Evolutionary conservation across 2,113 vertebrate species (phyloP).

Genomic region (Oryzias celebensis): DNA sequence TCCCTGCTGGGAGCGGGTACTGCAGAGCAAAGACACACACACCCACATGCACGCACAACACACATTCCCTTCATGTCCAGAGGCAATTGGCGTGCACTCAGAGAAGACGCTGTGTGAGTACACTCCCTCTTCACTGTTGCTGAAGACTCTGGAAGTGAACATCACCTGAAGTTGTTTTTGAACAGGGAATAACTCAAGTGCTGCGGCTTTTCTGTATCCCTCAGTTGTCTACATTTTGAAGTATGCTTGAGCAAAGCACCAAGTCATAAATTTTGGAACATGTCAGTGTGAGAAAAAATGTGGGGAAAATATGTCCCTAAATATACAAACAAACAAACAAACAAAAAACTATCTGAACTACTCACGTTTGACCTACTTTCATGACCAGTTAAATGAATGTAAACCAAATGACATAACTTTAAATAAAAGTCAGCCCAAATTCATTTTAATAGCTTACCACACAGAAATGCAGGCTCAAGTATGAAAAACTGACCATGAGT

Average conservation of each 20-base stretch:
- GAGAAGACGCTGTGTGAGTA: not conserved
- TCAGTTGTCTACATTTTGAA: not conserved
- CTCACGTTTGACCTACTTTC: not conserved
- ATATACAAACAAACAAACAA: not conserved
- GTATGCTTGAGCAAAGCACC: not conserved
- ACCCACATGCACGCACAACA: not conserved
- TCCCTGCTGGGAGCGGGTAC: conserved; percentile 8
- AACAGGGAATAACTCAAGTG: not conserved
- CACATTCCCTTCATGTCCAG: not conserved
- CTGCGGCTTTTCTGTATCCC: not conserved
- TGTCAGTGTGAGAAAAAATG: not conserved
- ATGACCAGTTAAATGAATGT: not conserved
- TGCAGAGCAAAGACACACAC: conserved; percentile 11
- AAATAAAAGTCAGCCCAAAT: too few species aligned
- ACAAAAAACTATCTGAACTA: not conserved
- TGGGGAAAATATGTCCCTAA: not conserved
- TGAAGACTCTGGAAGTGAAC: not conserved
- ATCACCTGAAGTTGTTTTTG: not conserved
- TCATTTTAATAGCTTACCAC: conserved; percentile 6
- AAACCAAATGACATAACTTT: not conserved
- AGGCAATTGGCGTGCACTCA: not conserved
- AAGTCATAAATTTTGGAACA: not conserved
- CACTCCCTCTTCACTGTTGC: not conserved
- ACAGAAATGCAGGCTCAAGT: conserved; percentile 17
- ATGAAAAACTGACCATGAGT: conserved; percentile 5